A percentile compares a stretch with the other conserved stretches of the same genome.
Evolutionary conservation across 2,888 invertebrate species (phyloP).

Genomic region (Meta bourneti): DNA sequence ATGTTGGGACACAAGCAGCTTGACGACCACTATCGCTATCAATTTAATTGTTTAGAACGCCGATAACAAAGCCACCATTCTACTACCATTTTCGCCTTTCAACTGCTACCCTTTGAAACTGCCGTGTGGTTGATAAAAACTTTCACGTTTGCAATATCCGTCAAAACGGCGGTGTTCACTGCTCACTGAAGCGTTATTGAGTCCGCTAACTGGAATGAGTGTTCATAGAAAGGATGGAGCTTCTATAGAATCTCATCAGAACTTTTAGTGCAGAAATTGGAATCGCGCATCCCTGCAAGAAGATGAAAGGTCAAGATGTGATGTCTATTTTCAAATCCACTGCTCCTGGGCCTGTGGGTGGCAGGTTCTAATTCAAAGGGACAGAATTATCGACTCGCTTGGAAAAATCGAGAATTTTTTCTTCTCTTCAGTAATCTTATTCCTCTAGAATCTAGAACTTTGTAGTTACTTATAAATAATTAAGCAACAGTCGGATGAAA

Average conservation of each 20-base stretch:
- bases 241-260: neutral
- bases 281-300: neutral
- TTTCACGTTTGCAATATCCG: slow-evolving; percentile 27
- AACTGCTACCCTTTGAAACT: neutral
- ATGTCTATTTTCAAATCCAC: neutral
- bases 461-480: no score
- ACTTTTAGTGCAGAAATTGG: neutral
- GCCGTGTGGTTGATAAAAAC: neutral
- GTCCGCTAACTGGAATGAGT: neutral
- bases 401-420: no score
- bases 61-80: neutral
- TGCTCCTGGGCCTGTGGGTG: neutral
- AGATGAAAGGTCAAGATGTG: slow-evolving; percentile 3
- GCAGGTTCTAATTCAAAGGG: no score
- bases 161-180: neutral
- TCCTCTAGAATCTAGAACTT: no score
- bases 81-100: neutral
- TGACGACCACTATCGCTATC: no score
- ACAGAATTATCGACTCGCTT: no score
- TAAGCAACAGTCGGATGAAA: no score
- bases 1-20: neutral
- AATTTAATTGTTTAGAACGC: neutral
- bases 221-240: neutral
- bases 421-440: no score
- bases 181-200: slow-evolving; percentile 15